These are phyloP conservation scores for Rattus norvegicus DNA, from an alignment of 2,113 vertebrate genomes.

Conservation along the genomic window DNA sequence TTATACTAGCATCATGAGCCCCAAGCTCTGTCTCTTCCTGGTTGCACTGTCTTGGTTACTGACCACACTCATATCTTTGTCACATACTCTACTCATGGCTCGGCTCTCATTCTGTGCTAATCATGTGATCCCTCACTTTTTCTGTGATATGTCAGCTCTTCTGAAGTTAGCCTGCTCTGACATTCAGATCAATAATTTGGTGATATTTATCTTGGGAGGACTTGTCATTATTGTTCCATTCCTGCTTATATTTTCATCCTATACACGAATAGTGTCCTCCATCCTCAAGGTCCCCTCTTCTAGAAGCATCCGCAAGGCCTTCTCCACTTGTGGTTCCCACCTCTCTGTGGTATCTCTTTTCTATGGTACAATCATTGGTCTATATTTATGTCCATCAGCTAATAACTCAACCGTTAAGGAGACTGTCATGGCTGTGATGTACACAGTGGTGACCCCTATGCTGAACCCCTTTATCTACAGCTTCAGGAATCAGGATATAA, in stretches of 20 bases:
- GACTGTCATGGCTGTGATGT: neutral
- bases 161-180: constrained; percentile 71
- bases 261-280: neutral
- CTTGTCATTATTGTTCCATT: constrained; percentile 58
- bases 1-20: constrained; percentile 15
- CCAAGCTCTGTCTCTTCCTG: neutral
- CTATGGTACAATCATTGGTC: constrained; percentile 11
- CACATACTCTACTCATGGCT: constrained; percentile 62
- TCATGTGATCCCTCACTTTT: constrained; percentile 71
- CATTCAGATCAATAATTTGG: constrained; percentile 12
- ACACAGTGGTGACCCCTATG: neutral
- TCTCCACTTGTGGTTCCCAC: neutral
- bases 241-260: constrained; percentile 32
- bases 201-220: constrained; percentile 54
- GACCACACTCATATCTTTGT: neutral
- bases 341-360: neutral
- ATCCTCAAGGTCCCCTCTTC: constrained; percentile 22
- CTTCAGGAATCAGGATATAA: constrained; percentile 23
- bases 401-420: neutral
- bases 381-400: neutral
- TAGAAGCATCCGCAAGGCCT: neutral
- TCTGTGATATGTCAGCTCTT: constrained; percentile 51
- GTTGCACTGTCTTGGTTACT: neutral
- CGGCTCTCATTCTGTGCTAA: constrained; percentile 53
- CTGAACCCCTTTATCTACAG: neutral